These are phyloP conservation scores for Sclerodermus sp. DNA, from an alignment of 2,888 invertebrate genomes.

Conservation along the genomic window DNA sequence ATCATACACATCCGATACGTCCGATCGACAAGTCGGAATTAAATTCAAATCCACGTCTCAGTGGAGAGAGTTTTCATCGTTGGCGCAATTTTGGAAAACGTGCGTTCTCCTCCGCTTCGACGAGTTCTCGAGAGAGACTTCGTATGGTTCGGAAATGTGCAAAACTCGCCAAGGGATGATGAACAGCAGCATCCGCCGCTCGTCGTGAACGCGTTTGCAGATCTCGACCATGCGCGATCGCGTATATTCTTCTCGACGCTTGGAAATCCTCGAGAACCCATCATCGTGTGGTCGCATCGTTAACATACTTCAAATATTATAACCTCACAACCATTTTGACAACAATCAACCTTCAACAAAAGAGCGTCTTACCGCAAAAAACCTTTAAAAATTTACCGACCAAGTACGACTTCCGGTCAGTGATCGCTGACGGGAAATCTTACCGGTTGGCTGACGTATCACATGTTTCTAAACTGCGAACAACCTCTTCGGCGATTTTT, in stretches of 20 bases:
- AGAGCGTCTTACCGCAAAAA: slow-evolving; percentile 45
- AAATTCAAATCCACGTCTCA: no score
- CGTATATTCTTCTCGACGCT: slow-evolving; percentile 24
- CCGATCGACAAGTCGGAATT: no score
- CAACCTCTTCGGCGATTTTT: slow-evolving; percentile 32
- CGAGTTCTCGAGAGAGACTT: no score
- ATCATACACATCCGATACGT: no score
- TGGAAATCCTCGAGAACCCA: slow-evolving; percentile 8
- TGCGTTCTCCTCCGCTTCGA: no score
- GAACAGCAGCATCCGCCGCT: no score
- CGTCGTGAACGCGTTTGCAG: no score
- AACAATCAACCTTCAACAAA: slow-evolving; percentile 54
- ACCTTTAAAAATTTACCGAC: slow-evolving; percentile 45
- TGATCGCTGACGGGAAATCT: slow-evolving; percentile 16
- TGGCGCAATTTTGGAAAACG: no score
- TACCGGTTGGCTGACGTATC: slow-evolving; percentile 41
- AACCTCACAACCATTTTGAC: slow-evolving; percentile 56
- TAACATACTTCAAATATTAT: slow-evolving; percentile 48
- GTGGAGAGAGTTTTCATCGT: no score
- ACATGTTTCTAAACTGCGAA: slow-evolving; percentile 49
- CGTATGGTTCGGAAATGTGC: no score
- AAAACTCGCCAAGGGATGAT: no score
- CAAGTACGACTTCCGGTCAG: slow-evolving; percentile 27
- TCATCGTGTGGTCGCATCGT: slow-evolving; percentile 22
- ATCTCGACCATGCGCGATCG: slow-evolving; percentile 6